Base-by-base conservation (phyloP, 2,888 invertebrate genomes). In the Diaprepes abbreviatus region DNA sequence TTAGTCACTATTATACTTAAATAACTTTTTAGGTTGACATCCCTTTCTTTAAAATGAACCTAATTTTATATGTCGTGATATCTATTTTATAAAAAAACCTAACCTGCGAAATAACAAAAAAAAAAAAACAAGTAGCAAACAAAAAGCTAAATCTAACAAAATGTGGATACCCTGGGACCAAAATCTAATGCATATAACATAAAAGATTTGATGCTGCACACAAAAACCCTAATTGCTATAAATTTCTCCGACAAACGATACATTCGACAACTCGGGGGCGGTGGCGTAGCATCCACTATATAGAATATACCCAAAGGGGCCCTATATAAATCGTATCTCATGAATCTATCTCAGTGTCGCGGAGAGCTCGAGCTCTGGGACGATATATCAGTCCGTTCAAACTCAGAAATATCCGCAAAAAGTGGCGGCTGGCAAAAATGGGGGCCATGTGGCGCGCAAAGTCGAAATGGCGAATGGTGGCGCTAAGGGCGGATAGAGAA, bases 341-440 rank as follows among this genome's bases (percentile, higher is more conserved):
- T 79, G 81, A 80, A 81, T 81, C 81, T 80, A 81, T 81, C 80
- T 80, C 79, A 77, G 76, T 79, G 80, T 80, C 79, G 76, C 77
- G 75, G 71, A 74, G 72, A 62, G 77, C 77, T 76, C 74, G 75
- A 77, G 76, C 79, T 71, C 68, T 75, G 77, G 71, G 76, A 79
- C 77, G 75, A 81, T 82, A 81, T 81, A 81, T 81, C 80, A 80
- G 78, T 74, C 75, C 75, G 75, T 75, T 79, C 79, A 80, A 79
- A 80, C 79, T 78, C 80, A 78, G 80, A 79, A 79, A 79, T 79
- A 77, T 75, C 64, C 58, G 58, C 64, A 69, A 69, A 69, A 63
- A 69, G 48, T 63, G 71, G 76, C 75, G 66, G 70, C 24, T 66
- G 63, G 74, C 71, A 74, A 77, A 77, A 78, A 78, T 77, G 75